A percentile compares a stretch with the other conserved stretches of the same genome.
phyloP scores from a whole-genome alignment of 2,113 vertebrate genomes.

The Erpornis zantholeuca region DNA sequence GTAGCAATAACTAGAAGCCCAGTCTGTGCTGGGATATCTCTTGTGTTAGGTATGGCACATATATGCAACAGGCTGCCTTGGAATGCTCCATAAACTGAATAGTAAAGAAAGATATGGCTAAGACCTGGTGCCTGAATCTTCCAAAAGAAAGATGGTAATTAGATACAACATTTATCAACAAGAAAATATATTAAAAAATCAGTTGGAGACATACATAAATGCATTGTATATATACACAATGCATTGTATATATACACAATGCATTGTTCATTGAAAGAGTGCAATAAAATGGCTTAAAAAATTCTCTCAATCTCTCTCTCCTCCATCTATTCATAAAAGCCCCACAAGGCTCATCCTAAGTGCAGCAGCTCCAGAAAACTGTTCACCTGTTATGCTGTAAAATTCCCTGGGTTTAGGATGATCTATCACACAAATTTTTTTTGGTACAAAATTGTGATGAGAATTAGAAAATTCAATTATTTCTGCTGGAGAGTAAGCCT shows the following conservation, averaged over 20 bases:
- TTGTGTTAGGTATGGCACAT: background rate
- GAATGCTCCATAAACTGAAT: background rate
- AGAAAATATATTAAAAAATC: background rate
- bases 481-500: background rate
- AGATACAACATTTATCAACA: background rate
- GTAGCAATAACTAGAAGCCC: background rate
- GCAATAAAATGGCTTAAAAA: background rate
- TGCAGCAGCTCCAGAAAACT: background rate
- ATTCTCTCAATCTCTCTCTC: accelerated
- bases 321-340: background rate
- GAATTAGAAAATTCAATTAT: background rate
- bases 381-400: background rate
- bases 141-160: accelerated
- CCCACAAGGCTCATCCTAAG: background rate
- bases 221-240: background rate
- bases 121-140: background rate
- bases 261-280: background rate
- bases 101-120: background rate
- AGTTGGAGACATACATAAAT: background rate
- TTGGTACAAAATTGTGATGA: background rate
- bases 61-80: accelerated
- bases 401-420: background rate
- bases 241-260: background rate
- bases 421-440: background rate
- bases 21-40: background rate